These are phyloP conservation scores for Scleropages formosus DNA, from an alignment of 2,797 vertebrate genomes.

Conservation along the genomic window DNA sequence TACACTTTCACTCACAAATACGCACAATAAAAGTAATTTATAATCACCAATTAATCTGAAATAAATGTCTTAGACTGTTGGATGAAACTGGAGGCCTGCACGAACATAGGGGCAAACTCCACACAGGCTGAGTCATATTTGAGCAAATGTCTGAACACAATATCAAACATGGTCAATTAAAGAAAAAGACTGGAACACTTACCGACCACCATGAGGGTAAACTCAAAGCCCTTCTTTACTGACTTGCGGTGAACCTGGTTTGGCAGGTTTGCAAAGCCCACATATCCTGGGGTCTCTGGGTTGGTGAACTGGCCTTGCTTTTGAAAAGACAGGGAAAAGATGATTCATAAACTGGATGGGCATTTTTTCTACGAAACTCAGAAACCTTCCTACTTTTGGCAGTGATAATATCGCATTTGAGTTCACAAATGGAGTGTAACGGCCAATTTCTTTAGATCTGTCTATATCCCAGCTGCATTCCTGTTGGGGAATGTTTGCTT, in stretches of 20 bases:
- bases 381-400: neutral
- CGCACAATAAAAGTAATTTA: too few relatives aligned
- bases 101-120: too few relatives aligned
- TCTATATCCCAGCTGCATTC: slow-evolving; percentile 2
- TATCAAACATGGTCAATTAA: neutral
- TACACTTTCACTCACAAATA: neutral
- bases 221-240: slow-evolving; percentile 97
- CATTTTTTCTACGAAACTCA: too few relatives aligned
- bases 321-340: slow-evolving; percentile 16
- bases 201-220: slow-evolving; percentile 98
- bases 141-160: neutral
- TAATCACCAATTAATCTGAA: too few relatives aligned
- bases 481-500: slow-evolving; percentile 5
- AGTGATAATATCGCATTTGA: neutral
- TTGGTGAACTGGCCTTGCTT: slow-evolving; percentile 87
- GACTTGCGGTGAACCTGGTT: slow-evolving; percentile 99
- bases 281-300: slow-evolving; percentile 95
- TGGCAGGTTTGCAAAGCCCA: slow-evolving; percentile 95
- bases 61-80: neutral
- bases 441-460: neutral
- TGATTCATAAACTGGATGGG: too few relatives aligned
- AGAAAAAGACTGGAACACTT: slow-evolving; percentile 57
- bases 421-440: neutral
- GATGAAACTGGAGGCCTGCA: too few relatives aligned
- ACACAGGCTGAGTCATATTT: neutral